A percentile compares a stretch with the other conserved stretches of the same genome.
Evolutionary conservation across 2,113 vertebrate genomes (phyloP).

Genomic region (Muntiacus muntjak): DNA sequence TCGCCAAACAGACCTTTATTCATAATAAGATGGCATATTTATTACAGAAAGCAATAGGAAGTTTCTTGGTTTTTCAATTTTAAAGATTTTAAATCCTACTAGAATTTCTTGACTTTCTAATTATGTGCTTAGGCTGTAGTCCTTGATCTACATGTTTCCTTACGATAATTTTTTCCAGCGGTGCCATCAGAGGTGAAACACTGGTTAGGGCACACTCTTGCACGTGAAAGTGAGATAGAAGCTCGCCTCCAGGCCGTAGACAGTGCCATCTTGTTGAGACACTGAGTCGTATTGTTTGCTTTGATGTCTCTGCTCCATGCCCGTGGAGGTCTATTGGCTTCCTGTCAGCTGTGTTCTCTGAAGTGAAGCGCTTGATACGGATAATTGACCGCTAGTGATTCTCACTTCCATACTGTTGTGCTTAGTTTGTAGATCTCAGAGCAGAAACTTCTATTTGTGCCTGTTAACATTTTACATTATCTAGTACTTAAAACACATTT

Average conservation of each 20-base stretch:
- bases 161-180: not conserved
- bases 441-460: not conserved
- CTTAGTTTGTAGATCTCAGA: not conserved
- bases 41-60: not conserved
- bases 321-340: not conserved
- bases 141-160: not conserved
- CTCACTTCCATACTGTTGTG: not conserved
- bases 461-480: not conserved
- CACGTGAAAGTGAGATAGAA: not conserved
- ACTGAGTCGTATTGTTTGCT: not conserved
- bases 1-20: not conserved
- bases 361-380: not conserved
- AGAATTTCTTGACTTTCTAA: conserved; percentile 8
- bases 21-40: not conserved
- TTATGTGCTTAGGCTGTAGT: not conserved
- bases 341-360: not conserved
- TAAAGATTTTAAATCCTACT: not conserved
- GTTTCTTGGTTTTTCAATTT: not conserved
- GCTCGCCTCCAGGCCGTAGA: not conserved
- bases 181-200: not conserved
- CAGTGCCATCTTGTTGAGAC: not conserved
- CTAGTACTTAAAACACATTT: not conserved
- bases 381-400: not conserved
- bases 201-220: not conserved
- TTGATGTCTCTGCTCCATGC: not conserved